phyloP scores from a whole-genome alignment of 2,888 invertebrate species.

The Bombyx huttoni region DNA sequence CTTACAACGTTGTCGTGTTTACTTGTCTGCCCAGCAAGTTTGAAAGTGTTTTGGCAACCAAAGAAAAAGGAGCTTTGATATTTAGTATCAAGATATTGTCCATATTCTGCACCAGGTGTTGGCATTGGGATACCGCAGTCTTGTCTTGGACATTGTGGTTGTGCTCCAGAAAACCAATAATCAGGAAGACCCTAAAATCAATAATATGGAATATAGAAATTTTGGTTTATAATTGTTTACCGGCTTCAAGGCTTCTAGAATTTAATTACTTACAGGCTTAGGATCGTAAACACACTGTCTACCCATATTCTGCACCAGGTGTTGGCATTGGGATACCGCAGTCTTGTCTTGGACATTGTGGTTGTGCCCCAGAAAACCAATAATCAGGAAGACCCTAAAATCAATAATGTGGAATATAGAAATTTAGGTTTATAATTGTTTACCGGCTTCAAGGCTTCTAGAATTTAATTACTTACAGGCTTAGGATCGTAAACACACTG shows the following conservation, averaged over 20 bases:
- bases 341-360: constrained; percentile 89
- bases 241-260: background rate
- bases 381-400: constrained; percentile 86
- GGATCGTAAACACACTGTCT: constrained; percentile 97
- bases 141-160: constrained; percentile 88
- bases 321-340: constrained; percentile 94
- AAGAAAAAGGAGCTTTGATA: constrained; percentile 96
- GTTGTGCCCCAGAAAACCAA: constrained; percentile 89
- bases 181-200: constrained; percentile 81
- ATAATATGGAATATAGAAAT: background rate
- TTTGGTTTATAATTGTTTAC: background rate
- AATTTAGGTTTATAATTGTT: background rate
- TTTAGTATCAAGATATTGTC: constrained; percentile 88
- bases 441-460: background rate
- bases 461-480: constrained; percentile 59
- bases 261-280: constrained; percentile 73
- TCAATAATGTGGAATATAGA: background rate
- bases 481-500: constrained; percentile 97
- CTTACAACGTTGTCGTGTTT: constrained; percentile 93
- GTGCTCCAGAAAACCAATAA: constrained; percentile 90
- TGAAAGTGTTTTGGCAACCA: constrained; percentile 96
- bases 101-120: constrained; percentile 95
- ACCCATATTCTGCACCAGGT: constrained; percentile 93
- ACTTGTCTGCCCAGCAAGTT: constrained; percentile 91
- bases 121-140: constrained; percentile 94